Percentiles rank a stretch among this genome's conserved stretches.
Conservation (phyloP, 2,888 invertebrate genomes). For the Pecten maximus region DNA sequence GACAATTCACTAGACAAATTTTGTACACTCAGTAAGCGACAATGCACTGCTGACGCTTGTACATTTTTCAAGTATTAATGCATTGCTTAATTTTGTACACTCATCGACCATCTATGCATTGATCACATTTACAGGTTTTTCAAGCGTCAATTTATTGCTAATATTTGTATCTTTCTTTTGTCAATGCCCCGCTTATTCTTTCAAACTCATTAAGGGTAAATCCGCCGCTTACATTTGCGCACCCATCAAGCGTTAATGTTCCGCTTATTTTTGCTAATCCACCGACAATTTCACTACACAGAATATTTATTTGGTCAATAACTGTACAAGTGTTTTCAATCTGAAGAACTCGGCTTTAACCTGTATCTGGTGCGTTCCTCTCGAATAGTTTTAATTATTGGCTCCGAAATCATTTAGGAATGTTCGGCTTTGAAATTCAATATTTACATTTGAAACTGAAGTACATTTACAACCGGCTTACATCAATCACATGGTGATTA, state of each 20-base stretch:
- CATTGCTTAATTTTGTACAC: too few species aligned
- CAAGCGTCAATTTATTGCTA: too few species aligned
- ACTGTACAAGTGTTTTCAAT: background rate
- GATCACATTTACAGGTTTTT: too few species aligned
- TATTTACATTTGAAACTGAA: slow-evolving; percentile 35
- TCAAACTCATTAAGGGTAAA: background rate
- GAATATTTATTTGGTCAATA: background rate
- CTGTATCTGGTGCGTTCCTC: background rate
- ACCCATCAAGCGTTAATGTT: background rate
- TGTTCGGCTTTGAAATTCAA: background rate
- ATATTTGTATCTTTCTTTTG: too few species aligned
- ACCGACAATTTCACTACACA: background rate
- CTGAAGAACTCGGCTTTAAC: background rate
- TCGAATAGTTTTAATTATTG: background rate
- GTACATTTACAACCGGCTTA: slow-evolving; percentile 20
- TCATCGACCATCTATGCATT: too few species aligned
- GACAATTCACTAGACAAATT: too few species aligned
- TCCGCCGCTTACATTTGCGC: background rate
- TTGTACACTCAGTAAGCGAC: too few species aligned
- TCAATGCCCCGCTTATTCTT: too few species aligned
- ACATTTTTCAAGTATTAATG: too few species aligned
- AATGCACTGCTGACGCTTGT: too few species aligned
- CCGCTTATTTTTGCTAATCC: background rate
- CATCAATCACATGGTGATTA: background rate
- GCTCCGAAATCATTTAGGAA: background rate